Base-by-base conservation (phyloP, 2,797 vertebrate genomes). In the Megaceryle alcyon region DNA sequence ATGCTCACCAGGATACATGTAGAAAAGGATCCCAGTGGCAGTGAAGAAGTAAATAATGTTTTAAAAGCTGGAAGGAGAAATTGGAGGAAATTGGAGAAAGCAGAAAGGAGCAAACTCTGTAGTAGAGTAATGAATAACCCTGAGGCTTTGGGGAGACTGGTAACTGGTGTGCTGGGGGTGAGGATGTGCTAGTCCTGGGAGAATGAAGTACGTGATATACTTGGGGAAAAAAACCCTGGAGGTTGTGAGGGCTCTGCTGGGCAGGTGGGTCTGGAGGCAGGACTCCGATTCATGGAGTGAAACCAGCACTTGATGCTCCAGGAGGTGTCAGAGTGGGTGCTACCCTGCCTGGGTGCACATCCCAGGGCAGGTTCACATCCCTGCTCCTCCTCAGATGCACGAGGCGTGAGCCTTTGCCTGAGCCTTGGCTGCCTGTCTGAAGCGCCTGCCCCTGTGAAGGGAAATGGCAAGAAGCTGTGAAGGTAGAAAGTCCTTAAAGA, bases 171-270 rank as follows among this genome's bases (percentile, higher is more conserved):
- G 37, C 26, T 66, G 69, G 60, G 43, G 57, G 35, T 6, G 43
- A 22, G 19, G 46, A 25, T 9, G 51, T 25, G 4, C 9, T 26
- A 8, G 41, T 14, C 8, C 0, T 2, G 7, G 68, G 69, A n/a
- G 28, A 14, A 6, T 0, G 15, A 13, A 6, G 12, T 5, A 3
- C 0, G 3, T 2, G 69, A 57, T 26, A 7, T 1, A 3, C 7
- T 22, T 54, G n/a, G 57, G n/a, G 57, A 7, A 43, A 33, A 65
- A 35, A 10, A 3, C 23, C 71, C 9, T 0, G 2, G 37, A n/a
- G 43, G 35, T 14, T 1, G 2, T 0, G 31, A 23, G 61, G 18
- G 59, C 33, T 18, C 4, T 16, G 28, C 35, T 23, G 60, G 63
- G 22, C 44, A 9, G 39, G 35, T 54, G 1, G 17, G 44, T 4